A percentile compares a stretch with the other conserved stretches of the same genome.
Evolutionary conservation across 2,113 vertebrate species (phyloP).

Genomic region (Microcebus jonahi): DNA sequence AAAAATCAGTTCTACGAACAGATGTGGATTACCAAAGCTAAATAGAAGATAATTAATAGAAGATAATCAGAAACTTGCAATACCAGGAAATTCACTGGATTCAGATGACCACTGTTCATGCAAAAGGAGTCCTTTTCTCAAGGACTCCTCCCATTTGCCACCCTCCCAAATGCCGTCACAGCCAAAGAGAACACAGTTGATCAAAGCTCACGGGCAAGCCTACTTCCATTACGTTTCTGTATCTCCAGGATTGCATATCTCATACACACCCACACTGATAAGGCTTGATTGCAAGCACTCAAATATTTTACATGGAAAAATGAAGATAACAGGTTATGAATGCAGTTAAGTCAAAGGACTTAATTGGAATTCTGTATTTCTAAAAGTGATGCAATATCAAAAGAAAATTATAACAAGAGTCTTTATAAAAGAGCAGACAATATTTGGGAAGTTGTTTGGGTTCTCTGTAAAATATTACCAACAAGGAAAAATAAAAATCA

Average conservation of each 20-base stretch:
- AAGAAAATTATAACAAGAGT: neutral
- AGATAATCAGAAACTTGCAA: neutral
- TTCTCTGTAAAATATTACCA: neutral
- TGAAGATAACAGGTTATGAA: neutral
- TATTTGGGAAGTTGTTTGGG: neutral
- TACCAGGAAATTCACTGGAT: neutral
- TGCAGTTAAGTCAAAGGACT: neutral
- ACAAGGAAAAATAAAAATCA: conserved; percentile 3
- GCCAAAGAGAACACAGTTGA: neutral
- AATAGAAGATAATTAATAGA: neutral
- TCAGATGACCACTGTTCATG: neutral
- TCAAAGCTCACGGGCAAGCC: too few relatives aligned
- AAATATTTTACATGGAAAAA: neutral
- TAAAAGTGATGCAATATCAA: neutral
- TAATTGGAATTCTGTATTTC: neutral
- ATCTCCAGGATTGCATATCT: neutral
- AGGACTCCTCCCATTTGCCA: too few relatives aligned
- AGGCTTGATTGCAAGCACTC: neutral
- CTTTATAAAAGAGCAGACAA: neutral
- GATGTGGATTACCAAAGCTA: neutral
- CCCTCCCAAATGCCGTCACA: neutral
- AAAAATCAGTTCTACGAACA: neutral
- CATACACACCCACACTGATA: neutral
- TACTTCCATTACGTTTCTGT: neutral
- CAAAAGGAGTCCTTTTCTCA: neutral